Percentiles rank a stretch among this genome's conserved stretches.
These are phyloP conservation scores for Lycocorax pyrrhopterus DNA, from an alignment of 2,113 vertebrate genomes.

Conservation along the genomic window DNA sequence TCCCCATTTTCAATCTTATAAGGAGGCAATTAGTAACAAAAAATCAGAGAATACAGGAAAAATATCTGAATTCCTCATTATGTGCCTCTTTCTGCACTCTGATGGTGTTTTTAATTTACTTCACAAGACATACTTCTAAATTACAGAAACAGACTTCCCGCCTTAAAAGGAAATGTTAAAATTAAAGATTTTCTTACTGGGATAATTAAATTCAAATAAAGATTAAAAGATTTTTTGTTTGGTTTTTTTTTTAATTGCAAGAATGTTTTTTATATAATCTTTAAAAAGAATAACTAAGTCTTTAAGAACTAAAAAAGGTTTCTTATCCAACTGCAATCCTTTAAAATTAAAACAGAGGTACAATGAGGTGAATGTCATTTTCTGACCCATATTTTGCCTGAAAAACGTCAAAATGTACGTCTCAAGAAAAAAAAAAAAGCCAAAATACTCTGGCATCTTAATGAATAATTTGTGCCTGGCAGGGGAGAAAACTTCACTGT, in stretches of 20 bases:
- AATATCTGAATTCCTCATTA: neutral
- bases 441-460: neutral
- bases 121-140: neutral
- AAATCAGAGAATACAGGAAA: neutral
- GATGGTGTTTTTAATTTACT: neutral
- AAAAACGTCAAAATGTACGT: too few relatives aligned
- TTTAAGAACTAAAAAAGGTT: neutral
- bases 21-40: neutral
- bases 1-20: neutral
- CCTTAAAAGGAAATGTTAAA: slow-evolving; percentile 12
- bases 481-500: neutral
- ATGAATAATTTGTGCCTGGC: neutral
- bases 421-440: neutral
- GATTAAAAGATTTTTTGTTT: neutral
- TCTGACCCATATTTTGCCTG: neutral
- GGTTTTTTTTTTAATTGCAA: neutral
- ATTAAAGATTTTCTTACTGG: neutral
- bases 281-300: neutral
- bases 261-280: neutral
- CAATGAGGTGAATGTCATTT: neutral
- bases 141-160: neutral
- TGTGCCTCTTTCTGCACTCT: neutral
- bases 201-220: neutral
- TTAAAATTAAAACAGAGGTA: neutral
- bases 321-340: neutral